Evolutionary conservation across 2,797 vertebrate species (phyloP), one percentile per base, ranked within the genome.

Genomic region (Chelidonichthys spinosus): DNA sequence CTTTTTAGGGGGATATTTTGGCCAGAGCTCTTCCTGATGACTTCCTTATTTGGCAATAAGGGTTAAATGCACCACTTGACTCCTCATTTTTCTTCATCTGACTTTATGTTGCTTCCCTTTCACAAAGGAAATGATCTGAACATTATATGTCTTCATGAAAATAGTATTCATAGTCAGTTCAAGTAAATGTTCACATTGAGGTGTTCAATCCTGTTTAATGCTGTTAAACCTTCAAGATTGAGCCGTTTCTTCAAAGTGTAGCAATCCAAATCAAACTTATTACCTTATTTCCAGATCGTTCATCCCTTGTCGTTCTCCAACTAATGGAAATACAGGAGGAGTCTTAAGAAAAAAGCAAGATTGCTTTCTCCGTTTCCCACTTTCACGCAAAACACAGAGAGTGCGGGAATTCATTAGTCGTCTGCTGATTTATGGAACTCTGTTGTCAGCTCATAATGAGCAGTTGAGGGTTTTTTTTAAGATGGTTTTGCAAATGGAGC

Each of bases 381-480:
- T 35, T 63, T 60, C 74, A 63, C 74, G 18, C 55, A 68, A 35
- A 47, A 59, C 67, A 63, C 33, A 39, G 4, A 35, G 68, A 85
- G 63, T 63, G 74, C 66, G 77, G 69, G 87, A 91, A 88, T 90
- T 92, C 81, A 92, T 93, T 87, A 89, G 89, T 63, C n/a, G 5
- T 56, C 18, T 40, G 5, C 78, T 85, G 84, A 89, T 89, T 90
- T 91, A 90, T 74, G 82, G 74, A 52, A 1, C 83, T 35, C 72
- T 78, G 84, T 90, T 89, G 87, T 92, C 87, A 67, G 87, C n/a
- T 49, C 74, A 85, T 92, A 92, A 93, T 92, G 89, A 93, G 86
- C 63, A 81, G 76, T 74, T 84, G 85, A 84, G 84, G 80, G 87
- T 89, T 89, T 86, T 89, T 86, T 89, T 90, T 91, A 87, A 83